phyloP scores from a whole-genome alignment of 2,113 vertebrate genomes.

The Nematolebias whitei region DNA sequence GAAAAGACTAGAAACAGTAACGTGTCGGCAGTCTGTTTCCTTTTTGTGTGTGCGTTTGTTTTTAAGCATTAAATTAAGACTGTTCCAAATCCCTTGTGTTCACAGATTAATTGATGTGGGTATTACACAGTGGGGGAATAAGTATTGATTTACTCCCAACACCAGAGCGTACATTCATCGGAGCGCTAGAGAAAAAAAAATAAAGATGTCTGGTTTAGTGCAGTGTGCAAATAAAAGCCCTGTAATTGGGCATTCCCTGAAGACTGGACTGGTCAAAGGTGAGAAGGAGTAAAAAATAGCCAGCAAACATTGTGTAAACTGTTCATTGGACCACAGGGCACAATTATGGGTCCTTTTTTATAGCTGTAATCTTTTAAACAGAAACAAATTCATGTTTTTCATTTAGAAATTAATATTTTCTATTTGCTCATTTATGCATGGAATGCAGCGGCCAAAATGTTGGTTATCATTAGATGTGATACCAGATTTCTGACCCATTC shows the following conservation, averaged over 20 bases:
- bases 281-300: constrained; percentile 26
- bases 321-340: constrained; percentile 7
- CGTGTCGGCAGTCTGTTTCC: constrained; percentile 3
- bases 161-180: constrained; percentile 6
- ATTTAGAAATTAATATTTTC: background rate
- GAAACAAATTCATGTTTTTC: background rate
- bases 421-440: background rate
- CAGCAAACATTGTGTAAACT: constrained; percentile 13
- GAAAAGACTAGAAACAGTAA: constrained; percentile 26
- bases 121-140: constrained; percentile 38
- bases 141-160: constrained; percentile 40
- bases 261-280: constrained; percentile 25
- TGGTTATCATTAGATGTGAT: background rate
- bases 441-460: background rate
- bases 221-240: constrained; percentile 31
- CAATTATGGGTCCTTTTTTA: background rate
- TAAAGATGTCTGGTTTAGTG: constrained; percentile 20
- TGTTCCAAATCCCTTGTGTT: constrained; percentile 26
- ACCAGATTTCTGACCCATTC: background rate
- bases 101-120: constrained; percentile 32
- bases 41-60: background rate
- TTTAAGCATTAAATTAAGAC: background rate
- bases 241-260: constrained; percentile 33
- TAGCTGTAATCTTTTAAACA: background rate
- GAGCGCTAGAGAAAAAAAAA: constrained; percentile 8